Percentiles rank a stretch among this genome's conserved stretches.
Conservation (phyloP, 1,140 invertebrate species). For the Subanguina moxae region DNA sequence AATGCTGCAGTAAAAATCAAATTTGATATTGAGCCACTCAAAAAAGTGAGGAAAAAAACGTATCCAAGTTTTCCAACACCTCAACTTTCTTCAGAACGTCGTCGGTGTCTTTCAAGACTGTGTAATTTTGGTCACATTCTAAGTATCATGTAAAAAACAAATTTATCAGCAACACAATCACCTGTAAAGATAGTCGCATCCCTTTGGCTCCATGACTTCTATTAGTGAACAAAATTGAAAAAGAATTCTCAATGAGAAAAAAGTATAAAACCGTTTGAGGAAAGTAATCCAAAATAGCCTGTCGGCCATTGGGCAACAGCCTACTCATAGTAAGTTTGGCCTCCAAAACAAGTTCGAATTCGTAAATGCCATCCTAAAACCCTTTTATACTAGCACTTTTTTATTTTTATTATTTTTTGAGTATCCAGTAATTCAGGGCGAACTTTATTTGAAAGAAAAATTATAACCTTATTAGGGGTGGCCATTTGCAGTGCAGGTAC, state of each 20-base stretch:
- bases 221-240: conserved; percentile 8
- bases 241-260: neutral
- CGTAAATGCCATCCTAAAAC: conserved; percentile 46
- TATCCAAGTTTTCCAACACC: neutral
- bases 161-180: no score
- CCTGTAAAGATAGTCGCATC: conserved; percentile 9
- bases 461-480: neutral
- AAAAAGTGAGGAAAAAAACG: conserved; percentile 17
- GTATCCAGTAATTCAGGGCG: neutral
- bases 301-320: conserved; percentile 18
- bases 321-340: conserved; percentile 41
- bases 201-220: conserved; percentile 12
- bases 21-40: conserved; percentile 14
- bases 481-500: neutral
- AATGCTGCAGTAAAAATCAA: neutral
- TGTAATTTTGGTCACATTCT: conserved; percentile 7
- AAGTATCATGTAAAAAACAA: no score
- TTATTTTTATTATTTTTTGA: neutral
- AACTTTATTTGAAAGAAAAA: neutral
- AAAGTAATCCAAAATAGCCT: conserved; percentile 41
- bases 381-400: no score
- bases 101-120: neutral
- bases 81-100: conserved; percentile 5
- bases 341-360: conserved; percentile 33
- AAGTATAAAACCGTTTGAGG: conserved; percentile 25